Conservation (phyloP, 2,888 invertebrate genomes). For the Plusia festucae region DNA sequence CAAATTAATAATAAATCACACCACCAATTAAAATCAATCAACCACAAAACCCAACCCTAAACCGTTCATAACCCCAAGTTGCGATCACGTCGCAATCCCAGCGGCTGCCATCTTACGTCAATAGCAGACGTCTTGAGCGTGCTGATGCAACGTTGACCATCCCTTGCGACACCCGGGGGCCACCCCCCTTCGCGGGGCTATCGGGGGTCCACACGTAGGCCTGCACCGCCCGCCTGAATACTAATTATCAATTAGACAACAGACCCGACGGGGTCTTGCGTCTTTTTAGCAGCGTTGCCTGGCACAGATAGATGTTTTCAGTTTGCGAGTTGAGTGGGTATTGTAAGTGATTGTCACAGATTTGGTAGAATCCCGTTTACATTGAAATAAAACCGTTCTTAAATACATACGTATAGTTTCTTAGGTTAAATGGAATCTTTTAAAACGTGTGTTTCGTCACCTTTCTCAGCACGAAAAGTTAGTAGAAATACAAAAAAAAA, state of each 20-base stretch:
- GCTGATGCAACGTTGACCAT: slow-evolving; percentile 72
- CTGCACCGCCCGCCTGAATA: slow-evolving; percentile 79
- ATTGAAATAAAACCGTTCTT: not conserved
- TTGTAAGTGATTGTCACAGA: not conserved
- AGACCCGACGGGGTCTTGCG: slow-evolving; percentile 28
- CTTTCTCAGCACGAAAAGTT: too few relatives aligned
- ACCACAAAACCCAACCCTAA: slow-evolving; percentile 32
- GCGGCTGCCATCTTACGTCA: slow-evolving; percentile 75
- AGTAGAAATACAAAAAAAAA: too few relatives aligned
- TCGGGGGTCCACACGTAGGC: slow-evolving; percentile 78
- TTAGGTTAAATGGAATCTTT: too few relatives aligned
- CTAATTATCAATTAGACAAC: slow-evolving; percentile 83
- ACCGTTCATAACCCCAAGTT: slow-evolving; percentile 42
- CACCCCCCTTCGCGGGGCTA: slow-evolving; percentile 41
- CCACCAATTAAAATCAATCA: slow-evolving; percentile 51
- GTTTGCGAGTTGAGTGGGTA: slow-evolving; percentile 13
- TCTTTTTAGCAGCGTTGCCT: slow-evolving; percentile 31
- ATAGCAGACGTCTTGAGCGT: slow-evolving; percentile 74
- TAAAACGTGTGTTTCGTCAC: too few relatives aligned
- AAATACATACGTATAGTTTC: too few relatives aligned
- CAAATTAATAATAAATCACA: slow-evolving; percentile 39
- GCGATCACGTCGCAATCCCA: slow-evolving; percentile 74
- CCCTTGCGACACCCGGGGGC: slow-evolving; percentile 55
- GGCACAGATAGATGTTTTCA: slow-evolving; percentile 21
- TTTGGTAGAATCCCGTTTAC: not conserved